Percentiles rank a stretch among this genome's conserved stretches.
Evolutionary conservation across 2,113 vertebrate species (phyloP).

Genomic region (Brachionichthys hirsutus): DNA sequence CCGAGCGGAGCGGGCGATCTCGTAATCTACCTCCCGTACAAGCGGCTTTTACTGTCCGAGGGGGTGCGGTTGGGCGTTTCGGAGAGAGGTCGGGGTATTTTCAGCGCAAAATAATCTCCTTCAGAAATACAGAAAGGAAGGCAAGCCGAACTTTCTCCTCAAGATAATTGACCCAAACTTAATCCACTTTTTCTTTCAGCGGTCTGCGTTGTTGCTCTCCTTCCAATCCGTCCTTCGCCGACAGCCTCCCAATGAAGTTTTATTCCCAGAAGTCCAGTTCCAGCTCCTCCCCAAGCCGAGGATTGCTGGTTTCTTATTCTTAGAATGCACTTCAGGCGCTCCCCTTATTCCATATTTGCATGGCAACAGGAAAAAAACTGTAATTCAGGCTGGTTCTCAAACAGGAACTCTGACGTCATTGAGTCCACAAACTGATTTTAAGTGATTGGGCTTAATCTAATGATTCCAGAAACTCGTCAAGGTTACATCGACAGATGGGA

Average conservation of each 20-base stretch:
- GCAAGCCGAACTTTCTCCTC: too few relatives aligned
- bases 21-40: conserved; percentile 49
- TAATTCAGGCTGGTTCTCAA: conserved; percentile 34
- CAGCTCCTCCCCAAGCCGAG: too few relatives aligned
- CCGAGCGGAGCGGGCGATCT: conserved; percentile 53
- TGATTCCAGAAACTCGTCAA: conserved; percentile 71
- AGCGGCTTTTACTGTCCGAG: conserved; percentile 40
- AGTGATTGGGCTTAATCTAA: conserved; percentile 68
- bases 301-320: too few relatives aligned
- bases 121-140: background rate
- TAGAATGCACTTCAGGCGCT: too few relatives aligned
- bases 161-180: too few relatives aligned
- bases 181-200: too few relatives aligned
- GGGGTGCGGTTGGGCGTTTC: conserved; percentile 23
- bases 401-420: conserved; percentile 59
- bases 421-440: conserved; percentile 65
- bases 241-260: too few relatives aligned
- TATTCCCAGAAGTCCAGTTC: too few relatives aligned
- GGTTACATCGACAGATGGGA: conserved; percentile 67
- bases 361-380: background rate
- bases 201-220: too few relatives aligned
- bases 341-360: too few relatives aligned
- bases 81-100: conserved; percentile 53
- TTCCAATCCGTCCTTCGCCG: too few relatives aligned
- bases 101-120: conserved; percentile 42